Base-by-base conservation (phyloP, 2,113 vertebrate genomes). In the Peromyscus polionotus region DNA sequence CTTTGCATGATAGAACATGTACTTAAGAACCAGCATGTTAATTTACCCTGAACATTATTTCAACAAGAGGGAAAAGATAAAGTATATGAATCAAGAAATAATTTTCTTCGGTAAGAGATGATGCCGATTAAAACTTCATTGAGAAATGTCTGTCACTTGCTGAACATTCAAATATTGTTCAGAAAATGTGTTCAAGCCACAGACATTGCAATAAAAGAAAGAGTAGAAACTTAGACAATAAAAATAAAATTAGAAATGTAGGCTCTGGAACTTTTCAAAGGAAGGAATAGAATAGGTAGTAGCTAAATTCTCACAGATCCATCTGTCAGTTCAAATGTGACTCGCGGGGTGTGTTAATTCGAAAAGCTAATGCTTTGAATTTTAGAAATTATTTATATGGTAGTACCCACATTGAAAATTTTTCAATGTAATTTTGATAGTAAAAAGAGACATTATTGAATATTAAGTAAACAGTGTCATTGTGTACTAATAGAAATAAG, bases 21-120 rank as follows among this genome's bases (percentile, higher is more conserved):
- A 81, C 94, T 97, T 93, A 76, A 96, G 94, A 96, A 16, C 0
- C 9, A 61, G 2, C 9, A 65, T 63, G 7, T 95, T 92, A 95
- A 96, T 65, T 95, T 96, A 89, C 7, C 17, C 31, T 90, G 24
- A 65, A 90, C 94, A 95, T 1, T 39, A 42, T 80, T 61, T 8
- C 90, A 80, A 24, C 61, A 94, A 89, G 31, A 14, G 48, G 20
- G 70, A 42, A 57, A 86, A 42, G 59, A 19, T 70, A n/a, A 14
- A 39, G 17, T 24, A 1, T 48, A 57, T 81, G 65, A 59, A 93
- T 68, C 42, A 94, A 91, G n/a, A 89, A 88, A 84, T 73, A 42
- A 51, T 93, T 79, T 79, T 11, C 24, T 77, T 94, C 36, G 72
- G 36, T 93, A 83, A 93, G 88, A 91, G 73, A 61, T 67, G 31